phyloP scores from a whole-genome alignment of 2,113 vertebrate genomes.

The Plecotus auritus region DNA sequence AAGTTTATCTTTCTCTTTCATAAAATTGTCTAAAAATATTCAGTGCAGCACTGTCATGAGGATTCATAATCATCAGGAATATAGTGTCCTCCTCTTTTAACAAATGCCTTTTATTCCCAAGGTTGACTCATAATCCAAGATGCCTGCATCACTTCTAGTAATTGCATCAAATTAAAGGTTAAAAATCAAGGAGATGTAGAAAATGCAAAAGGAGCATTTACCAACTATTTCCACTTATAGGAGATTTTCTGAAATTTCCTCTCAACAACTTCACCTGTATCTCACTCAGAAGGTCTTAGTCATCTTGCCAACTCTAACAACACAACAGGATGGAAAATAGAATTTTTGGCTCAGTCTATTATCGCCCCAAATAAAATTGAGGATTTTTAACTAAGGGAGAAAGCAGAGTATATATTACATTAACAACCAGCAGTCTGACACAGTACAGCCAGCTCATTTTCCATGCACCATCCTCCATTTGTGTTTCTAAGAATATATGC shows the following conservation, averaged over 20 bases:
- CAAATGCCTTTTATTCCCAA: background rate
- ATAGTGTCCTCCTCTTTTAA: background rate
- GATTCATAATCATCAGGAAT: background rate
- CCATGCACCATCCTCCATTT: background rate
- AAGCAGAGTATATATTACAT: background rate
- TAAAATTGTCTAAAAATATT: background rate
- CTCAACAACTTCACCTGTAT: background rate
- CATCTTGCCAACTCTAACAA: background rate
- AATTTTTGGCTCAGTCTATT: background rate
- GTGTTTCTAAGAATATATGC: background rate
- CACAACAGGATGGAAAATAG: background rate
- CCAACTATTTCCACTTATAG: background rate
- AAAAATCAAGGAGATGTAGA: background rate
- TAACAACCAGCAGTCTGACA: background rate
- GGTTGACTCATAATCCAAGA: background rate
- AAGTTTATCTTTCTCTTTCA: background rate
- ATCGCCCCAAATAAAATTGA: background rate
- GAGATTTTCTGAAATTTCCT: background rate
- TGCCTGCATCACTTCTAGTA: background rate
- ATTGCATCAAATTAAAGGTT: slow-evolving; percentile 41
- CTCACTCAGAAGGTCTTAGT: background rate
- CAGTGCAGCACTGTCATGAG: background rate
- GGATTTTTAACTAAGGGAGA: background rate
- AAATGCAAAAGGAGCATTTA: slow-evolving; percentile 4
- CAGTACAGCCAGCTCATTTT: background rate